Conservation (phyloP, 30 jellyfish, hydroid and myxozoan genomes). For the Pseudorhiza aurosa region DNA sequence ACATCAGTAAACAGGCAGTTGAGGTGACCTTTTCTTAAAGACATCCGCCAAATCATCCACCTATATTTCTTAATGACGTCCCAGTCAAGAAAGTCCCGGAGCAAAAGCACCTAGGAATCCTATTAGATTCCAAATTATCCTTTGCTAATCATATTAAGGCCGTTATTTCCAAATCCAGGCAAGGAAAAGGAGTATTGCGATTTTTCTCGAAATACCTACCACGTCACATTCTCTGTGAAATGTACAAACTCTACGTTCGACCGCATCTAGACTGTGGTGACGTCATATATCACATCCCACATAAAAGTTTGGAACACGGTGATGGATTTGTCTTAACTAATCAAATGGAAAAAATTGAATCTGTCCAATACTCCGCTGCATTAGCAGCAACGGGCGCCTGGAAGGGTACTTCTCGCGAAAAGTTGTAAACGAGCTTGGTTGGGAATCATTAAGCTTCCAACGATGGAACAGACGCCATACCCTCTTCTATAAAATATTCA, state of each 20-base stretch:
- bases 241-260: conserved; percentile 45
- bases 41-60: conserved; percentile 28
- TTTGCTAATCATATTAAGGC: conserved; percentile 29
- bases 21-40: neutral
- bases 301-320: conserved; percentile 20
- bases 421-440: conserved; percentile 31
- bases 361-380: conserved; percentile 51
- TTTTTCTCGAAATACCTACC: conserved; percentile 45
- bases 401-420: conserved; percentile 29
- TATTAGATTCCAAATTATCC: conserved; percentile 40
- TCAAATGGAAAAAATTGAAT: conserved; percentile 30
- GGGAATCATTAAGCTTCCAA: conserved; percentile 50
- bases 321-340: neutral
- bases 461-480: conserved; percentile 52
- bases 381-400: conserved; percentile 24
- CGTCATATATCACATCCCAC: conserved; percentile 37
- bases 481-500: neutral
- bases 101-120: conserved; percentile 41
- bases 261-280: conserved; percentile 59
- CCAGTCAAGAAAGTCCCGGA: conserved; percentile 40
- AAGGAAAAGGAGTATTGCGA: conserved; percentile 46
- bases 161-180: conserved; percentile 40
- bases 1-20: conserved; percentile 2
- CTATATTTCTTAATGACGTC: conserved; percentile 42
- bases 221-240: conserved; percentile 44